Conservation (phyloP, 2,113 vertebrate genomes). For the Trachemys scripta region DNA sequence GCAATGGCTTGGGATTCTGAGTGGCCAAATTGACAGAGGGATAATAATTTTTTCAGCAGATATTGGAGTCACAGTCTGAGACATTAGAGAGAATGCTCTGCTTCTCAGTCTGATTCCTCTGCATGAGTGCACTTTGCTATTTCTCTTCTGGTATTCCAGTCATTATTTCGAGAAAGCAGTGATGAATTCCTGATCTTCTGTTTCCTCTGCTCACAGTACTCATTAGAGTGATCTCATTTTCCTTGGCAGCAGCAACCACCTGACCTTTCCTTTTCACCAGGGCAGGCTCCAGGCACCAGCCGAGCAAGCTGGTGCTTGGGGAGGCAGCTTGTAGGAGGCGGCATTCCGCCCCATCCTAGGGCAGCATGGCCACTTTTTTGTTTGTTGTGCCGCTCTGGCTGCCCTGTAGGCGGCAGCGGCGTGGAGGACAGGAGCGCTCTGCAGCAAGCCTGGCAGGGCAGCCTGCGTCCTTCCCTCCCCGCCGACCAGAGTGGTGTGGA, state of each 20-base stretch:
- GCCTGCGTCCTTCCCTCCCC: too few species aligned
- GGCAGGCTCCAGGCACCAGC: too few species aligned
- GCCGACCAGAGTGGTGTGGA: too few species aligned
- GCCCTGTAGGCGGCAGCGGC: too few species aligned
- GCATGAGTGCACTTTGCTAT: neutral
- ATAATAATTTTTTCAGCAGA: neutral
- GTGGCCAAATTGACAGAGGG: neutral
- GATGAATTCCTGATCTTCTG: slow-evolving; percentile 1
- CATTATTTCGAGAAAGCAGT: slow-evolving; percentile 13
- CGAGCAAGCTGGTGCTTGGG: too few species aligned
- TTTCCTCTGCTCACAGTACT: neutral
- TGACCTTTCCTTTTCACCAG: neutral
- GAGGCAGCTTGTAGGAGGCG: too few species aligned
- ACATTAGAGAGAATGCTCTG: neutral
- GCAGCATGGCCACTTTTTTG: too few species aligned
- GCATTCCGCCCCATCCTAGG: too few species aligned
- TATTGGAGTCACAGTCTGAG: neutral
- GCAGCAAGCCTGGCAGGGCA: too few species aligned
- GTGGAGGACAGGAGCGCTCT: too few species aligned
- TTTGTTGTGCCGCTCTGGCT: too few species aligned
- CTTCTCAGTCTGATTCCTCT: neutral
- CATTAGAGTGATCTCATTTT: neutral
- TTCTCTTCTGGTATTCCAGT: neutral
- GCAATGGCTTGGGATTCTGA: neutral
- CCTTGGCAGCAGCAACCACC: neutral